Evolutionary conservation across 2,888 invertebrate genomes (phyloP), one percentile per base, ranked within the genome.

Genomic region (Julus scanicus): DNA sequence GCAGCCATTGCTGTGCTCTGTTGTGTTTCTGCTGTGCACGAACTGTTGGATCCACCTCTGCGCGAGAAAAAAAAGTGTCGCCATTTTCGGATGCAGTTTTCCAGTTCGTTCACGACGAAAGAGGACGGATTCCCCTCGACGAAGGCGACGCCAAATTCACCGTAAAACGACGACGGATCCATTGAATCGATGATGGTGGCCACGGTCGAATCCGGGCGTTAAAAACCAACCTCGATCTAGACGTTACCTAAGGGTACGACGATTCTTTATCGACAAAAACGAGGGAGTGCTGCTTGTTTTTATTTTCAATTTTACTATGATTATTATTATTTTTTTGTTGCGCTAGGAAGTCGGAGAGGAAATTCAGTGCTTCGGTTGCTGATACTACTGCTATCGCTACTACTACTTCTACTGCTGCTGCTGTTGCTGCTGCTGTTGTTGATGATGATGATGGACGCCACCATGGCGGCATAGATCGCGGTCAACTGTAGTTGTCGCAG

Each of bases 391-490:
- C n/a, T n/a, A n/a, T n/a, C n/a, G n/a, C n/a, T n/a, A n/a, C n/a
- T n/a, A n/a, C n/a, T n/a, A n/a, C n/a, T n/a, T n/a, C n/a, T 44
- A 5, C 44, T 6, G 44, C 44, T 44, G 44, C n/a, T 44, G 44
- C 6, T 53, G 4, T 11, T 53, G 53, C 53, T 8, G 44, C 53
- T 39, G 2, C 39, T n/a, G 44, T 17, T n/a, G 1, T 39, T n/a
- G 84, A 39, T 37, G 84, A 13, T 84, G 84, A n/a, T n/a, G n/a
- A n/a, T n/a, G n/a, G 84, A 13, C 40, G 84, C 44, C 84, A 84
- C 37, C 39, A 84, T 84, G 84, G 39, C 84, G 84, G 40, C 40
- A 39, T 83, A 83, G 39, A 29, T 83, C 53, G 53, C 53, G 53
- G 53, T 53, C 53, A 53, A 53, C 53, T 53, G 3, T 71, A 71